Conservation (phyloP, 2,797 vertebrate species). For the Echeneis naucrates region DNA sequence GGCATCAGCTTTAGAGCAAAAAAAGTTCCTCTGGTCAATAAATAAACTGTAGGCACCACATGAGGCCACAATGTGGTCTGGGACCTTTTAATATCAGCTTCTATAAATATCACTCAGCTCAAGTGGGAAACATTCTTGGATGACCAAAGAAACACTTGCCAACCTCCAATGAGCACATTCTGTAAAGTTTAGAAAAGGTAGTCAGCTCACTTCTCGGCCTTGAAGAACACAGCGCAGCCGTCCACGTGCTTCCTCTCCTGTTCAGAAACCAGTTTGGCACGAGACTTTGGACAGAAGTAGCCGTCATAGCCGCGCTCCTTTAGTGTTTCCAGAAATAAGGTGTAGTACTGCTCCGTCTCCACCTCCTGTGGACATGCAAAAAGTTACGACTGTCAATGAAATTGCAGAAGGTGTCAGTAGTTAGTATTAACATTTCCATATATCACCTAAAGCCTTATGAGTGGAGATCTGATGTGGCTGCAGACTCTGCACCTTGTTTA, state of each 20-base stretch:
- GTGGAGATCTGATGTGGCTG: not conserved
- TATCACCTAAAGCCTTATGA: too few species aligned
- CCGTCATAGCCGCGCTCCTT: conserved; percentile 97
- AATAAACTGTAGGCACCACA: too few species aligned
- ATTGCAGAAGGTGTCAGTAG: not conserved
- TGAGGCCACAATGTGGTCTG: too few species aligned
- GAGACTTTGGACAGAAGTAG: conserved; percentile 99
- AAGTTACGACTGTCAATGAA: not conserved
- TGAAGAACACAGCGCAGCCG: conserved; percentile 98
- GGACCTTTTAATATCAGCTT: too few species aligned
- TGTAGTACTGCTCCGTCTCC: conserved; percentile 99
- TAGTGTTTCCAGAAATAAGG: conserved; percentile 95
- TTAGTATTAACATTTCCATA: too few species aligned
- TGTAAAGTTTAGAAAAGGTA: not conserved
- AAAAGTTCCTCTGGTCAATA: too few species aligned
- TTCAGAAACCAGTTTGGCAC: conserved; percentile 99
- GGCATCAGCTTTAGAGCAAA: too few species aligned
- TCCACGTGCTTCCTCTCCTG: conserved; percentile 98
- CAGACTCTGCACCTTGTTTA: too few species aligned
- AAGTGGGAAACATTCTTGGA: not conserved
- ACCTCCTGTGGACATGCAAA: conserved; percentile 88
- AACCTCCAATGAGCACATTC: not conserved
- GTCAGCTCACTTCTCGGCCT: conserved; percentile 92
- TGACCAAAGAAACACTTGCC: not conserved
- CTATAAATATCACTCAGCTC: not conserved